A percentile compares a stretch with the other conserved stretches of the same genome.
phyloP scores from a whole-genome alignment of 2,888 invertebrate species.

The Linnaemya tessellans region DNA sequence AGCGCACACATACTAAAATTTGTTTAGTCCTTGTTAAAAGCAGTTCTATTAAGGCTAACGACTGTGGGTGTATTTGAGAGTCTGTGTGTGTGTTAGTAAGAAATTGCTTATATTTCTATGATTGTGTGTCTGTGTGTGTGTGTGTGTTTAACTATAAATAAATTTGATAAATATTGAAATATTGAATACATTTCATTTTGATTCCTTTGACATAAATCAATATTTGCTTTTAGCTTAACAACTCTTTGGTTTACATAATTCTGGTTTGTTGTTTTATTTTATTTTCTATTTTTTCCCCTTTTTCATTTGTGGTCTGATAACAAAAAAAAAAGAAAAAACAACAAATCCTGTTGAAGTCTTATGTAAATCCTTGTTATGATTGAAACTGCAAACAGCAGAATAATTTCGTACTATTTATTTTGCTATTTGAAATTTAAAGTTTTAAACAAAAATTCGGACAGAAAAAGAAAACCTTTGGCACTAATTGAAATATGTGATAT shows the following conservation, averaged over 20 bases:
- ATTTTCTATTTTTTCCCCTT: background rate
- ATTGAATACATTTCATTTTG: slow-evolving; percentile 43
- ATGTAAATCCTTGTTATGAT: background rate
- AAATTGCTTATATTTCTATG: background rate
- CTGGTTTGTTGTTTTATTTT: background rate
- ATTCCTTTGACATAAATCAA: slow-evolving; percentile 58
- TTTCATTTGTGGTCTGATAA: background rate
- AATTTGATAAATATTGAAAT: slow-evolving; percentile 56
- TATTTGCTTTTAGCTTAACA: slow-evolving; percentile 55
- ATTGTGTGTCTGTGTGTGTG: background rate
- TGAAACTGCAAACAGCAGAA: background rate
- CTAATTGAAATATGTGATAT: too few species aligned
- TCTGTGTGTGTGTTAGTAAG: background rate
- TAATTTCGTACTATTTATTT: background rate
- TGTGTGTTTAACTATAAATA: slow-evolving; percentile 27
- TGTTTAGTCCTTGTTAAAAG: slow-evolving; percentile 48
- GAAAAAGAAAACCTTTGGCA: too few species aligned
- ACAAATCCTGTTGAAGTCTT: background rate
- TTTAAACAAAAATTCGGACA: too few species aligned
- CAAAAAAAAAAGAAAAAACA: background rate
- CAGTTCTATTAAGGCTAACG: slow-evolving; percentile 18
- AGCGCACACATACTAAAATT: slow-evolving; percentile 5
- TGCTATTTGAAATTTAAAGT: background rate
- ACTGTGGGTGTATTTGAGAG: background rate
- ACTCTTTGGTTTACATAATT: slow-evolving; percentile 16